These are phyloP conservation scores for Latrodectus elegans DNA, from an alignment of 2,888 invertebrate species.

Conservation along the genomic window DNA sequence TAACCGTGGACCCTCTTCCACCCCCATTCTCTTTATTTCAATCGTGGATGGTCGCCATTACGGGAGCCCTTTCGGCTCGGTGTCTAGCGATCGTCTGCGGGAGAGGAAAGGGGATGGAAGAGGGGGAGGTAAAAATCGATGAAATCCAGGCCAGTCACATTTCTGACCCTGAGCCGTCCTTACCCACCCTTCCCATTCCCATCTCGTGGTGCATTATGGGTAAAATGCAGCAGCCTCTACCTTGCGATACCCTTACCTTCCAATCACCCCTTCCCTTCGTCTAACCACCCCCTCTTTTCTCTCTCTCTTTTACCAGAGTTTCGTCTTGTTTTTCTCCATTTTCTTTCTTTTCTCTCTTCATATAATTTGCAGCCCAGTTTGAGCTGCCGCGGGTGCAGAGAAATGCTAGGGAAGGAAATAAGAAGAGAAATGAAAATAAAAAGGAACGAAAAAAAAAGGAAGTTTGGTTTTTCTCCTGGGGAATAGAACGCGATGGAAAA, in stretches of 20 bases:
- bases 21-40: background rate
- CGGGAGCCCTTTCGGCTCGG: constrained; percentile 53
- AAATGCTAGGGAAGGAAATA: too few relatives aligned
- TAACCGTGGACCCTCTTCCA: background rate
- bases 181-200: constrained; percentile 28
- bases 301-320: background rate
- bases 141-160: constrained; percentile 67
- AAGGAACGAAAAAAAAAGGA: too few relatives aligned
- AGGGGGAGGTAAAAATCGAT: constrained; percentile 55
- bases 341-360: background rate
- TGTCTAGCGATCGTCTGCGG: constrained; percentile 64
- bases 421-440: too few relatives aligned
- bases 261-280: constrained; percentile 6
- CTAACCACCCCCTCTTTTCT: background rate
- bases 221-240: constrained; percentile 51
- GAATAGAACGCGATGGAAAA: too few relatives aligned
- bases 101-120: background rate
- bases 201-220: constrained; percentile 40
- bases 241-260: constrained; percentile 25
- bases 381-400: too few relatives aligned
- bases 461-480: too few relatives aligned
- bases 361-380: too few relatives aligned
- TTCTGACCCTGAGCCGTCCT: constrained; percentile 66
- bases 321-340: background rate
- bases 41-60: constrained; percentile 41